These are phyloP conservation scores for Oostethus manadensis DNA, from an alignment of 2,113 vertebrate species.

Conservation along the genomic window DNA sequence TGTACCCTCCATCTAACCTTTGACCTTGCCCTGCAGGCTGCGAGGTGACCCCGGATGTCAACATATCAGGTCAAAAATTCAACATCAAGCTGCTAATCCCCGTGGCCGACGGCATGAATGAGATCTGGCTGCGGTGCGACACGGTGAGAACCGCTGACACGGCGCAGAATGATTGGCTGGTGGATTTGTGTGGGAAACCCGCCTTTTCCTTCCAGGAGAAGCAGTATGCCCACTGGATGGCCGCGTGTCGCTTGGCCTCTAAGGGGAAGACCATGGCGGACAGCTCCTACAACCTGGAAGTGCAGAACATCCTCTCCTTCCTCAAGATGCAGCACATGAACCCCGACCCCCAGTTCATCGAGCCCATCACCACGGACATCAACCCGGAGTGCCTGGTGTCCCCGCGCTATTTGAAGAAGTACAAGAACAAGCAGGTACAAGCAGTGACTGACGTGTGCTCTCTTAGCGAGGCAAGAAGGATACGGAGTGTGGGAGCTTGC, in stretches of 20 bases:
- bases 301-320: slow-evolving; percentile 98
- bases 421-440: slow-evolving; percentile 94
- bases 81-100: slow-evolving; percentile 98
- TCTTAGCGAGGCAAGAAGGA: no score
- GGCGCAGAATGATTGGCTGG: no score
- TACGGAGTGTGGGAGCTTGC: slow-evolving; percentile 17
- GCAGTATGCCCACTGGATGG: slow-evolving; percentile 98
- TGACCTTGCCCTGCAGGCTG: slow-evolving; percentile 75
- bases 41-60: slow-evolving; percentile 98
- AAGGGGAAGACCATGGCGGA: slow-evolving; percentile 99
- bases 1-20: slow-evolving; percentile 15
- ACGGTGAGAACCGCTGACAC: slow-evolving; percentile 66
- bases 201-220: slow-evolving; percentile 77
- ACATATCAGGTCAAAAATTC: slow-evolving; percentile 98
- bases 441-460: no score
- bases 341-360: slow-evolving; percentile 91
- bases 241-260: slow-evolving; percentile 92
- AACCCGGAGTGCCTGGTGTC: slow-evolving; percentile 96
- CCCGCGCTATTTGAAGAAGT: slow-evolving; percentile 95
- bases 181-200: not conserved
- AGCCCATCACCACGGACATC: slow-evolving; percentile 90
- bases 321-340: slow-evolving; percentile 99
- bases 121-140: slow-evolving; percentile 98
- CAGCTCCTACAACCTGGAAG: slow-evolving; percentile 94
- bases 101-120: slow-evolving; percentile 97